Conservation (phyloP, 2,888 invertebrate genomes). For the Mesoligia furuncula region DNA sequence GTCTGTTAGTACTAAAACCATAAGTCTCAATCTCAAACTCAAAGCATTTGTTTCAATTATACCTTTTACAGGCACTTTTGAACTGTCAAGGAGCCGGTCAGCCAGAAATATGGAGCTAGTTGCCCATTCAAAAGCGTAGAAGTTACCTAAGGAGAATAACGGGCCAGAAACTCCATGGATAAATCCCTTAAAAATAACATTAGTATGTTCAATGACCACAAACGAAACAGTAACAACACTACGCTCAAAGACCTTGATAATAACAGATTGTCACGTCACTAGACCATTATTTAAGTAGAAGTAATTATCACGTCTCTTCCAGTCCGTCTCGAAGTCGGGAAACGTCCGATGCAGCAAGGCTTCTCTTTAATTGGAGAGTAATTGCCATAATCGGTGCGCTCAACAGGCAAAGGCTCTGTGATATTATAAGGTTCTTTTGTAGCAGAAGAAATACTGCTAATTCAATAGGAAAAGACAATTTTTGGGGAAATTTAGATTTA, state of each 20-base stretch:
- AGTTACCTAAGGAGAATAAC: not conserved
- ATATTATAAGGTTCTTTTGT: not conserved
- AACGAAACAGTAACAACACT: not conserved
- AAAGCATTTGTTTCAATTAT: not conserved
- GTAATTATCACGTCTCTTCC: constrained; percentile 53
- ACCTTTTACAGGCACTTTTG: not conserved
- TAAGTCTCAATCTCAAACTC: not conserved
- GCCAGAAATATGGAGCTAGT: not conserved
- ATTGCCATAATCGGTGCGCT: constrained; percentile 51
- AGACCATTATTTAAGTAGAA: constrained; percentile 45
- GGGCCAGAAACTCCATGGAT: no score
- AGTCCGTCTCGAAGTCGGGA: constrained; percentile 33
- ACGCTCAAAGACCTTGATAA: constrained; percentile 20
- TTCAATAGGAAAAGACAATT: not conserved
- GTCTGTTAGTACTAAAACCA: not conserved
- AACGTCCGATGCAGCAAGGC: constrained; percentile 45
- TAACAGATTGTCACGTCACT: constrained; percentile 43
- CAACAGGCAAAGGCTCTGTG: constrained; percentile 28
- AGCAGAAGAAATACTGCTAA: not conserved
- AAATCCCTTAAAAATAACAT: not conserved
- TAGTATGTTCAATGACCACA: not conserved
- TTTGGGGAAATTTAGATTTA: not conserved
- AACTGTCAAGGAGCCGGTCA: not conserved
- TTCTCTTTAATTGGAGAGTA: constrained; percentile 53
- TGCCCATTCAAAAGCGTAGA: not conserved